A percentile compares a stretch with the other conserved stretches of the same genome.
phyloP scores from a whole-genome alignment of 2,888 invertebrate species.

The Limnephilus marmoratus region DNA sequence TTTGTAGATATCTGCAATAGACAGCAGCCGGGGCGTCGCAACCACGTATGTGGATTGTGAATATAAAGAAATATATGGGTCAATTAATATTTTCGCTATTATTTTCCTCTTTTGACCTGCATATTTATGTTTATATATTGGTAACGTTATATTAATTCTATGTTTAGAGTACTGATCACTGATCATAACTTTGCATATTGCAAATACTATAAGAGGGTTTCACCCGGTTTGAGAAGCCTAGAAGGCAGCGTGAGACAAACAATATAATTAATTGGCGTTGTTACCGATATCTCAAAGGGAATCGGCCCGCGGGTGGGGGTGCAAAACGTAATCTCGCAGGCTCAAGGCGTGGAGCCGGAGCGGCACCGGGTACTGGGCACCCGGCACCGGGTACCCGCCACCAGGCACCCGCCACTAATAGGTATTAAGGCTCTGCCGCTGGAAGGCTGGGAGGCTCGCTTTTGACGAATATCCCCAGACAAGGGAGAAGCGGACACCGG shows the following conservation, averaged over 20 bases:
- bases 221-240: background rate
- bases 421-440: background rate
- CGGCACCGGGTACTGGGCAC: background rate
- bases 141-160: background rate
- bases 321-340: constrained; percentile 36
- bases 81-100: background rate
- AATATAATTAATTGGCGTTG: constrained; percentile 51
- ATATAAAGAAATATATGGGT: background rate
- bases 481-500: background rate
- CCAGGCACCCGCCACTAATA: background rate
- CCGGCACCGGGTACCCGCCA: background rate
- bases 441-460: background rate
- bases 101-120: background rate
- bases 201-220: background rate
- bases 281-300: constrained; percentile 53
- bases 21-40: background rate
- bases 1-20: no score
- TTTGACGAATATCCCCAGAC: constrained; percentile 27
- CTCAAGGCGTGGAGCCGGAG: constrained; percentile 1
- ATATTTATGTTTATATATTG: background rate
- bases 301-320: constrained; percentile 38
- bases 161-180: background rate
- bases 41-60: background rate
- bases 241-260: constrained; percentile 30
- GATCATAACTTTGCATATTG: background rate